Conservation (phyloP, 2,113 vertebrate genomes). For the Anhinga anhinga region DNA sequence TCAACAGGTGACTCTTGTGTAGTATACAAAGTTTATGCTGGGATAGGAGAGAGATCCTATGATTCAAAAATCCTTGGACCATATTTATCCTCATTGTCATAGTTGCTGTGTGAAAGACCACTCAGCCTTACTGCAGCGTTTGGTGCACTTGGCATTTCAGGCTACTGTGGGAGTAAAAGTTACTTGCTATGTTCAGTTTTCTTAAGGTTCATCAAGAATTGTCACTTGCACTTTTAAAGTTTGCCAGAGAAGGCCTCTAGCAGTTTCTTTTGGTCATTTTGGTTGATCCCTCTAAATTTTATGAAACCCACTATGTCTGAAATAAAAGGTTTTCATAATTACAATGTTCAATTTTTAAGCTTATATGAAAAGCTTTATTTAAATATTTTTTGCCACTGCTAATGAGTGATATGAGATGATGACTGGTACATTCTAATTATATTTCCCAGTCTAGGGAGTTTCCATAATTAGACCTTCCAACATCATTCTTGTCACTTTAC, state of each 20-base stretch:
- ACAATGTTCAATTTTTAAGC: not conserved
- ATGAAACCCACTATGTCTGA: not conserved
- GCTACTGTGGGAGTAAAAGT: not conserved
- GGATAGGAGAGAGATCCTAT: not conserved
- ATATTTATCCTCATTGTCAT: not conserved
- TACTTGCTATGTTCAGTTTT: not conserved
- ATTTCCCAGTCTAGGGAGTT: not conserved
- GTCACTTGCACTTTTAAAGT: not conserved
- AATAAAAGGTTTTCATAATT: not conserved
- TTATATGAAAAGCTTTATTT: not conserved
- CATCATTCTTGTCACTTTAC: not conserved
- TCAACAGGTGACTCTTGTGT: not conserved
- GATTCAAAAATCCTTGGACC: not conserved
- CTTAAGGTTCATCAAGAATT: not conserved
- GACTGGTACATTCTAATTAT: conserved; percentile 17
- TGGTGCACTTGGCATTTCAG: not conserved
- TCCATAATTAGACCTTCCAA: not conserved
- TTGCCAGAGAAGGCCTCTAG: not conserved
- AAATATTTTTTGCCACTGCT: not conserved
- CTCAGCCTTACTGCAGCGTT: not conserved
- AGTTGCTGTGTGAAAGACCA: not conserved
- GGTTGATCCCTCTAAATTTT: not conserved
- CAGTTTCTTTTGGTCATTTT: not conserved
- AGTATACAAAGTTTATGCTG: not conserved
- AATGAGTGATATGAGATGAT: conserved; percentile 3